These are phyloP conservation scores for Schizaphis graminum DNA, from an alignment of 2,888 invertebrate genomes.

Conservation along the genomic window DNA sequence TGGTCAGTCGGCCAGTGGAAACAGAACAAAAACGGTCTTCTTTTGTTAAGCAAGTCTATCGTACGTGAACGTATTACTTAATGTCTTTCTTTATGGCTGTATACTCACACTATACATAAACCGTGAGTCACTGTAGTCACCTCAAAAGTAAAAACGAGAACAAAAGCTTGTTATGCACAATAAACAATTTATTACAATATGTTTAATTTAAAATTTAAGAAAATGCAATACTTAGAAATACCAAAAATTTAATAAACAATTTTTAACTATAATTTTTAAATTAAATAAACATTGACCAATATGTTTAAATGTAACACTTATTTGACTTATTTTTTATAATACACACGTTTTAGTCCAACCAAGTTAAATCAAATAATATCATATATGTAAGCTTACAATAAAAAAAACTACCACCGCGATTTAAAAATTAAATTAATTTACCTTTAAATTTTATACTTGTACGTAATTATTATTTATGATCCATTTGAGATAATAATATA, in stretches of 20 bases:
- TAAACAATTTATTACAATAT: constrained; percentile 1
- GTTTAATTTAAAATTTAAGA: constrained; percentile 5
- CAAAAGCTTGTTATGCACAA: constrained; percentile 26
- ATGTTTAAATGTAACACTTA: not conserved
- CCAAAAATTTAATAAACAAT: not conserved
- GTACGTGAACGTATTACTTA: constrained; percentile 57
- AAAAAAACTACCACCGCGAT: not conserved
- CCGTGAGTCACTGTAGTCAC: constrained; percentile 29
- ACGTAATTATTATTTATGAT: not conserved
- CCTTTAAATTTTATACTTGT: not conserved
- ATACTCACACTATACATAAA: not conserved
- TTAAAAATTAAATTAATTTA: not conserved
- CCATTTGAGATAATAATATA: not conserved
- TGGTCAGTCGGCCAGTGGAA: constrained; percentile 46
- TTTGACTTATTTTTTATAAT: not conserved
- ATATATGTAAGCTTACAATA: not conserved
- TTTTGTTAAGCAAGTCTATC: constrained; percentile 46
- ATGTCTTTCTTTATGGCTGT: not conserved
- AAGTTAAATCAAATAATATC: not conserved
- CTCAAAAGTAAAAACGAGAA: constrained; percentile 39
- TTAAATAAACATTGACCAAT: not conserved
- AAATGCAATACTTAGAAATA: not conserved
- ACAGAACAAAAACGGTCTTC: constrained; percentile 59
- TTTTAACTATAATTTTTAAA: not conserved
- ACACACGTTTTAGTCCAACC: not conserved